Percentiles rank a stretch among this genome's conserved stretches.
phyloP scores from a whole-genome alignment of 2,888 invertebrate species.

The Agriotes lineatus region DNA sequence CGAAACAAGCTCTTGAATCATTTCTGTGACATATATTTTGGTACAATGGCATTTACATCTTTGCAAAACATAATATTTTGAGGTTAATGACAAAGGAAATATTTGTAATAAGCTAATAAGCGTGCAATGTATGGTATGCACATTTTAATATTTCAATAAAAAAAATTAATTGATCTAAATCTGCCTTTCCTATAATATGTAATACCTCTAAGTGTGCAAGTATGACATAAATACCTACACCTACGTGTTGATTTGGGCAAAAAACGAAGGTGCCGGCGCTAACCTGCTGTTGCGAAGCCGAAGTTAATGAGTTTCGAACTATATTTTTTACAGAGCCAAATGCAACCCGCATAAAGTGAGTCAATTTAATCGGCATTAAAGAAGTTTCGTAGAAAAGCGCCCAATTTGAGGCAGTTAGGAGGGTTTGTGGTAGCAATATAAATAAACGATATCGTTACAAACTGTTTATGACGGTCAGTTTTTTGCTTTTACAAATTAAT shows the following conservation, averaged over 20 bases:
- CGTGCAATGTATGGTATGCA: too few relatives aligned
- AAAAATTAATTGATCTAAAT: too few relatives aligned
- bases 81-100: too few relatives aligned
- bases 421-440: conserved; percentile 37
- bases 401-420: conserved; percentile 32
- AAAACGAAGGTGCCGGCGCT: conserved; percentile 26
- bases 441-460: conserved; percentile 23
- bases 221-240: not conserved
- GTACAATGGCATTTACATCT: too few relatives aligned
- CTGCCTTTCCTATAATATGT: too few relatives aligned
- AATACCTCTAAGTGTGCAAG: not conserved
- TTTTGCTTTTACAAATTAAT: conserved; percentile 22
- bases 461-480: conserved; percentile 11
- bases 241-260: conserved; percentile 23
- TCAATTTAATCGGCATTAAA: conserved; percentile 41
- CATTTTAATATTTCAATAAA: too few relatives aligned
- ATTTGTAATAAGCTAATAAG: too few relatives aligned
- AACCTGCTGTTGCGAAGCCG: conserved; percentile 32
- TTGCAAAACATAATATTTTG: too few relatives aligned
- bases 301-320: conserved; percentile 32
- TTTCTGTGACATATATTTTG: too few relatives aligned
- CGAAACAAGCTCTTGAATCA: too few relatives aligned
- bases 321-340: conserved; percentile 21
- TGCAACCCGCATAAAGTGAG: conserved; percentile 24
- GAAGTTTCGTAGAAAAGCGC: conserved; percentile 23